A percentile compares a stretch with the other conserved stretches of the same genome.
Conservation (phyloP, 2,888 invertebrate species). For the Xestia sexstrigata region DNA sequence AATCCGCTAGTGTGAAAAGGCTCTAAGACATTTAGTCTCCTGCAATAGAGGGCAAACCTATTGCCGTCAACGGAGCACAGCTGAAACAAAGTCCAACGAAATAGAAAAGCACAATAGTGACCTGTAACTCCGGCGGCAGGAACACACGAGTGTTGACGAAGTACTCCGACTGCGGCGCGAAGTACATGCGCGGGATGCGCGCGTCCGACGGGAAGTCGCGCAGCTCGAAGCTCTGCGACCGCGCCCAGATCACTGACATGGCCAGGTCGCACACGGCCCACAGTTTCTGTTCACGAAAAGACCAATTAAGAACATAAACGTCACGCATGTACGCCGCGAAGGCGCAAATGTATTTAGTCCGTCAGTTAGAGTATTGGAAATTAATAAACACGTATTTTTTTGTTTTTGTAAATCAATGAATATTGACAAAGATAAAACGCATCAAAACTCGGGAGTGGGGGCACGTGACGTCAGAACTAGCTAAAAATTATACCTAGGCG, state of each 20-base stretch:
- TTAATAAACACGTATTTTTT: too few species aligned
- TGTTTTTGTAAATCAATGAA: too few species aligned
- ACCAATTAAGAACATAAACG: not conserved
- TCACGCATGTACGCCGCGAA: not conserved
- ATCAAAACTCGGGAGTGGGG: too few species aligned
- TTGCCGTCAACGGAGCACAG: too few species aligned
- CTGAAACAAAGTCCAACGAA: not conserved
- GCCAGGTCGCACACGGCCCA: conserved; percentile 99
- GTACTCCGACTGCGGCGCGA: conserved; percentile 93
- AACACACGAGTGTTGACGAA: conserved; percentile 95
- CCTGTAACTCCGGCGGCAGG: conserved; percentile 95
- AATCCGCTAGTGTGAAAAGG: too few species aligned
- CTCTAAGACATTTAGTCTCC: too few species aligned
- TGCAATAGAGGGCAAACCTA: too few species aligned
- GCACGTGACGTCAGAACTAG: too few species aligned
- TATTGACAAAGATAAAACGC: too few species aligned
- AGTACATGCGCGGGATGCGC: conserved; percentile 97
- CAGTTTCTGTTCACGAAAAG: conserved; percentile 93
- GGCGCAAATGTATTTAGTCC: too few species aligned
- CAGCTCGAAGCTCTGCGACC: conserved; percentile 96
- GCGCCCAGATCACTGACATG: conserved; percentile 96
- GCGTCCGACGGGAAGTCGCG: conserved; percentile 97
- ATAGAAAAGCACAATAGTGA: conserved; percentile 58
- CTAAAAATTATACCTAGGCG: too few species aligned
- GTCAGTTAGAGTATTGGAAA: too few species aligned